Evolutionary conservation across 1,140 invertebrate species (phyloP).

Genomic region (Gonioctena quinquepunctata): DNA sequence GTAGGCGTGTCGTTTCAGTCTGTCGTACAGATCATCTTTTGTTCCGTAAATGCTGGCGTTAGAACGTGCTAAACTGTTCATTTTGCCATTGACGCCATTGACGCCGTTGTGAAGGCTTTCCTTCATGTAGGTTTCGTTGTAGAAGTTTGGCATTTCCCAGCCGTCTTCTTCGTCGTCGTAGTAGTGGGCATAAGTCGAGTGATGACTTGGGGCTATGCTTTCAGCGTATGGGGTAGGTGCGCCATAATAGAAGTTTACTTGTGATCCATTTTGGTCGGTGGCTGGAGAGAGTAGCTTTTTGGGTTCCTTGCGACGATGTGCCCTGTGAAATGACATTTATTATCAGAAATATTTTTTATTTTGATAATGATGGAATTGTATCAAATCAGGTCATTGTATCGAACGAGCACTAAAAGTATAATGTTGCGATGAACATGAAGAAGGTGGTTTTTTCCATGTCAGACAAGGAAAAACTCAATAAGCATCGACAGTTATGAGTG

Average conservation of each 20-base stretch:
- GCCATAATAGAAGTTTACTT: constrained; percentile 96
- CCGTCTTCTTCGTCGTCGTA: constrained; percentile 94
- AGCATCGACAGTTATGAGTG: too few species aligned
- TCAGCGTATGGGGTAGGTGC: constrained; percentile 91
- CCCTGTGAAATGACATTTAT: constrained; percentile 57
- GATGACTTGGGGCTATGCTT: constrained; percentile 91
- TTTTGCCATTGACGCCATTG: constrained; percentile 73
- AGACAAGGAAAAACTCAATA: too few species aligned
- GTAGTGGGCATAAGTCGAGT: constrained; percentile 94
- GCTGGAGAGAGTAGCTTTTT: constrained; percentile 86
- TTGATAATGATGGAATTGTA: too few species aligned
- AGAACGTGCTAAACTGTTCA: constrained; percentile 88
- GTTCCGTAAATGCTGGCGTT: constrained; percentile 94
- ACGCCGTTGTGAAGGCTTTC: constrained; percentile 80
- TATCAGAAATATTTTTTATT: too few species aligned
- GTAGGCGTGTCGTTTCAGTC: constrained; percentile 93
- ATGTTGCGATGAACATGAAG: too few species aligned
- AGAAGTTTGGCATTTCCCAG: constrained; percentile 97
- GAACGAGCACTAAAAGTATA: too few species aligned
- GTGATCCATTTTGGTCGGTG: constrained; percentile 85
- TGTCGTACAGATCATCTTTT: constrained; percentile 94
- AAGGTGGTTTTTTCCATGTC: too few species aligned
- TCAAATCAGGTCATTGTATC: too few species aligned
- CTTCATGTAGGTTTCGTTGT: constrained; percentile 97
- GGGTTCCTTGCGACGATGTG: constrained; percentile 80